A percentile compares a stretch with the other conserved stretches of the same genome.
These are phyloP conservation scores for Scaptomyza parva DNA, from an alignment of 2,888 invertebrate species.

Conservation along the genomic window DNA sequence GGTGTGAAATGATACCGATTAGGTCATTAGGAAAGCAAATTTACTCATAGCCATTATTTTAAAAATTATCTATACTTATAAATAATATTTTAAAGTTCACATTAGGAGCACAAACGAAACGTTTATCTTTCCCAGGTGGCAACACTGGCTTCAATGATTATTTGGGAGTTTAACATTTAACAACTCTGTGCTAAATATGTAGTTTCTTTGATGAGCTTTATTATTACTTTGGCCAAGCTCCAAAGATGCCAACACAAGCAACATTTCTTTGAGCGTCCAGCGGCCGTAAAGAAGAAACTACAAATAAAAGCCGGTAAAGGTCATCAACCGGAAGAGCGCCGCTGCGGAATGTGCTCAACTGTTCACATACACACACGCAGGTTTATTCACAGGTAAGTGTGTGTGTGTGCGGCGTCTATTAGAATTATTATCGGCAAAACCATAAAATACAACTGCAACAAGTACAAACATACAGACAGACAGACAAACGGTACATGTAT, in stretches of 20 bases:
- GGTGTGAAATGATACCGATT: conserved; percentile 24
- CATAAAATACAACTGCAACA: conserved; percentile 32
- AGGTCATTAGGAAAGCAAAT: conserved; percentile 29
- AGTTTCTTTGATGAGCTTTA: neutral
- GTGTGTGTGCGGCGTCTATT: conserved; percentile 46
- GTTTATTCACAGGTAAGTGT: neutral
- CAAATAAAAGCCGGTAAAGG: conserved; percentile 82
- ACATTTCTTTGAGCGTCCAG: conserved; percentile 38
- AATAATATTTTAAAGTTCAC: no score
- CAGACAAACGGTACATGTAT: conserved; percentile 1
- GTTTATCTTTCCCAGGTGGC: neutral
- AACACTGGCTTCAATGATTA: conserved; percentile 25
- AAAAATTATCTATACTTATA: no score
- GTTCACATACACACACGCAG: conserved; percentile 4
- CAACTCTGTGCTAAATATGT: conserved; percentile 48
- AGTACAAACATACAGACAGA: conserved; percentile 15
- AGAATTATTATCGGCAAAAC: conserved; percentile 56
- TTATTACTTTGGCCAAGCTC: conserved; percentile 1
- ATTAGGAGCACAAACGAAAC: no score
- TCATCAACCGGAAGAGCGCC: conserved; percentile 83
- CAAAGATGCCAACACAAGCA: conserved; percentile 21
- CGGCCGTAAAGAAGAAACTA: conserved; percentile 43
- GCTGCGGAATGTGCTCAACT: conserved; percentile 53
- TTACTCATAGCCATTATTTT: neutral
- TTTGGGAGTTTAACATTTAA: conserved; percentile 49